Evolutionary conservation across 30 jellyfish, hydroid and myxozoan genomes (phyloP), one percentile per base, ranked within the genome.

Genomic region (Pelagia noctiluca): DNA sequence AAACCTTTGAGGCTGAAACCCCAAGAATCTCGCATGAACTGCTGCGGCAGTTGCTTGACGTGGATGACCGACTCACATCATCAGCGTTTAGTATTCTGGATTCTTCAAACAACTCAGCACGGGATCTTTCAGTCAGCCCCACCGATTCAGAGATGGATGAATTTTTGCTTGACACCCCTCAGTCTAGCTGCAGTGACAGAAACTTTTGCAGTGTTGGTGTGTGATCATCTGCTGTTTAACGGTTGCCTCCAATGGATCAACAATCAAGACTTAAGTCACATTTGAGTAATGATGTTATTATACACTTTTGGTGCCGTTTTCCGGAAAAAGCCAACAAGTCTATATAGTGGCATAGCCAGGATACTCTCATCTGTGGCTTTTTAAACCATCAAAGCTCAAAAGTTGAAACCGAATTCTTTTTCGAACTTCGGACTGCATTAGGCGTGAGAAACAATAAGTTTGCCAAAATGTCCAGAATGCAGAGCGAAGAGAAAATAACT

Each of bases 61-160:
- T 80, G 35, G 97, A 89, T 35, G 84, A 92, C 0, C 69, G 97
- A 23, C 68, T 89, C 2, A 89, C 97, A 48, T 89, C 97, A 60
- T 74, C 85, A 5, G 86, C 94, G 1, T 42, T 69, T 19, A 89
- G 97, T 65, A 80, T 89, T 32, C 35, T 80, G 12, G 87, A 89
- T 37, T 81, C 91, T 22, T 80, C 91, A 5, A 37, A 81, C 21
- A 63, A 77, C 31, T 53, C 66, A 13, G 35, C 68, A 25, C 50
- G 47, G 21, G 71, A 71, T 2, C 66, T 84, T 21, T 66, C 76
- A 5, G 63, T 61, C 30, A 46, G 50, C n/a, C 76, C 87, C 26
- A 61, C 78, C 3, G 3, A 31, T 4, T 63, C 54, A 24, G 50
- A 29, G 18, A 71, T 31, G 24, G 30, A 24, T 80, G 75, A 49